Percentiles rank a stretch among this genome's conserved stretches.
These are phyloP conservation scores for Brachionus rotundiformis DNA, from an alignment of 1,140 invertebrate species.

Conservation along the genomic window DNA sequence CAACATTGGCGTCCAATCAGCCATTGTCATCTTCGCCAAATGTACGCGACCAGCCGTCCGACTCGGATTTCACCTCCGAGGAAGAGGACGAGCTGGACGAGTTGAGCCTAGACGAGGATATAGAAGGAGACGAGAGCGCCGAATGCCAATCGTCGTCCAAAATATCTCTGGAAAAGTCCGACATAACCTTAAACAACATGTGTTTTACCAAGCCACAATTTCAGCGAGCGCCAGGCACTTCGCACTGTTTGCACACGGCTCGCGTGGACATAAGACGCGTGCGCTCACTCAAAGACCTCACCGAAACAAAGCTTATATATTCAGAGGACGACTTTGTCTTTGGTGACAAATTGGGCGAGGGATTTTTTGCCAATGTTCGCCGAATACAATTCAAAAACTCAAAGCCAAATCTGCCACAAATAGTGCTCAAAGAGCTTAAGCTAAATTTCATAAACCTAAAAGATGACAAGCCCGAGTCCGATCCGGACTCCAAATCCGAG, in stretches of 20 bases:
- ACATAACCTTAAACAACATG: neutral
- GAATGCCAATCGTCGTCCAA: neutral
- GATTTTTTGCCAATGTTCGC: conserved; percentile 39
- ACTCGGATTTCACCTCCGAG: conserved; percentile 12
- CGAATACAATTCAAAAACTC: neutral
- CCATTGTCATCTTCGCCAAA: neutral
- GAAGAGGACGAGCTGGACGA: conserved; percentile 31
- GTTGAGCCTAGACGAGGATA: neutral
- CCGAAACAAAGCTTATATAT: neutral
- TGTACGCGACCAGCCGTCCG: neutral
- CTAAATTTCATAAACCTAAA: neutral
- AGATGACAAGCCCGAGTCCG: conserved; percentile 17
- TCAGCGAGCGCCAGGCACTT: conserved; percentile 23
- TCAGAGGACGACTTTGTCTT: conserved; percentile 31
- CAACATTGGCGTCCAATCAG: neutral
- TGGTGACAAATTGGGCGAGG: conserved; percentile 37
- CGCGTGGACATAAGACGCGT: conserved; percentile 17
- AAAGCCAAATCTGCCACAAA: neutral
- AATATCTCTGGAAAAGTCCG: neutral
- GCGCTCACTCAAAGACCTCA: neutral
- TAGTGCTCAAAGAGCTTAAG: conserved; percentile 44
- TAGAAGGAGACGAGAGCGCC: neutral
- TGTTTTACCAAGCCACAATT: too few relatives aligned
- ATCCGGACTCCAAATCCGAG: neutral
- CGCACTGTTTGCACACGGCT: conserved; percentile 4